Conservation (phyloP, 2,113 vertebrate genomes). For the Pavo muticus region DNA sequence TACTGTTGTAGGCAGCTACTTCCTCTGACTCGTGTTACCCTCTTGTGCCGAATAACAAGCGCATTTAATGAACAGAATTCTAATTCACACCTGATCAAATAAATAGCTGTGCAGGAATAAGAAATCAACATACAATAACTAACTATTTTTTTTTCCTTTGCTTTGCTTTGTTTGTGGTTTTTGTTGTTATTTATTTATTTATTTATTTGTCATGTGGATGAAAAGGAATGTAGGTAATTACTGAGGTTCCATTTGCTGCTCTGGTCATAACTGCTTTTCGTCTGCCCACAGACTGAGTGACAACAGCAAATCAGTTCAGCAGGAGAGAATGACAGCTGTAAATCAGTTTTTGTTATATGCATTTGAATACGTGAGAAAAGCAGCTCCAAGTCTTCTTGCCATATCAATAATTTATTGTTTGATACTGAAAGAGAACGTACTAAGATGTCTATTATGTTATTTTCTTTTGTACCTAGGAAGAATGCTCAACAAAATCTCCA, state of each 20-base stretch:
- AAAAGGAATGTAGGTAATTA: slow-evolving; percentile 37
- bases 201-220: neutral
- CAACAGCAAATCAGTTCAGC: slow-evolving; percentile 54
- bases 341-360: slow-evolving; percentile 46
- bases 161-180: neutral
- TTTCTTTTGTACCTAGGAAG: slow-evolving; percentile 20
- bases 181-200: neutral
- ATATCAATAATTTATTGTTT: neutral
- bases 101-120: slow-evolving; percentile 73
- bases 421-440: neutral
- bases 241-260: slow-evolving; percentile 48
- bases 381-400: neutral
- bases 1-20: slow-evolving; percentile 93
- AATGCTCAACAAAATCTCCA: neutral
- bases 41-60: slow-evolving; percentile 86
- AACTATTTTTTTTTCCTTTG: slow-evolving; percentile 28
- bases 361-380: slow-evolving; percentile 39
- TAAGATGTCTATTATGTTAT: slow-evolving; percentile 3
- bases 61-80: slow-evolving; percentile 82
- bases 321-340: slow-evolving; percentile 65
- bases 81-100: slow-evolving; percentile 93
- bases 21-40: slow-evolving; percentile 87
- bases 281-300: slow-evolving; percentile 67
- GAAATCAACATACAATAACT: slow-evolving; percentile 66
- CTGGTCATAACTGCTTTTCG: slow-evolving; percentile 68